Evolutionary conservation across 2,888 invertebrate genomes (phyloP).

Genomic region (Epirrita christyi): DNA sequence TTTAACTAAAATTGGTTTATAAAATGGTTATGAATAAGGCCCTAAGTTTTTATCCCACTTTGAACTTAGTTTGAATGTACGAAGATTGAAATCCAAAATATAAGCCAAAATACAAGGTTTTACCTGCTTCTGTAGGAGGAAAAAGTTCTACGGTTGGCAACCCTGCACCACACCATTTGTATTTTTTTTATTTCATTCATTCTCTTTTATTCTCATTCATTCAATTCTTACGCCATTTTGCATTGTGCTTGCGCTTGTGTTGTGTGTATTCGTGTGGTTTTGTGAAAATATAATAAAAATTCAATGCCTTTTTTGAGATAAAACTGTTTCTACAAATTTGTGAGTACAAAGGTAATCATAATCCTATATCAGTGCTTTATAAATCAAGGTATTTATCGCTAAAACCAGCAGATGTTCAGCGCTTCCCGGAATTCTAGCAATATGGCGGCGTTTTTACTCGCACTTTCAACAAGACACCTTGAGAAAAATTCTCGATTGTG

Average conservation of each 20-base stretch:
- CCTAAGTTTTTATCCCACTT: too few species aligned
- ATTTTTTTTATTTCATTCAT: too few species aligned
- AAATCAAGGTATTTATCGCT: not conserved
- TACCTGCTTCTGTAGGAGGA: too few species aligned
- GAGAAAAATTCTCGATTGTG: not conserved
- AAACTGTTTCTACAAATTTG: slow-evolving; percentile 3
- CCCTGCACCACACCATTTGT: too few species aligned
- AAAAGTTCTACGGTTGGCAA: too few species aligned
- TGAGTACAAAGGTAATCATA: slow-evolving; percentile 8
- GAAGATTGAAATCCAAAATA: too few species aligned
- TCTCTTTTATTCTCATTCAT: too few species aligned
- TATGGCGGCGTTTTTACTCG: slow-evolving; percentile 33
- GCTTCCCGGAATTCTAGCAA: slow-evolving; percentile 20
- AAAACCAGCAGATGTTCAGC: not conserved
- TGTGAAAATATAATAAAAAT: slow-evolving; percentile 6
- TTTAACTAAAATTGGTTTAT: too few species aligned
- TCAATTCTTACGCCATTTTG: slow-evolving; percentile 6
- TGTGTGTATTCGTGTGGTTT: slow-evolving; percentile 5
- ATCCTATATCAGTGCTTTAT: not conserved
- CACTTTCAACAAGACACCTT: slow-evolving; percentile 5
- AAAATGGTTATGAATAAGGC: too few species aligned
- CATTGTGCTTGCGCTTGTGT: not conserved
- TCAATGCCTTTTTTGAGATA: slow-evolving; percentile 7
- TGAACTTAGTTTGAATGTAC: too few species aligned
- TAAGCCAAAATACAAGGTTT: too few species aligned